Percentiles rank a stretch among this genome's conserved stretches.
phyloP scores from a whole-genome alignment of 2,113 vertebrate species.

The Stomatorhinus ivindoensis region DNA sequence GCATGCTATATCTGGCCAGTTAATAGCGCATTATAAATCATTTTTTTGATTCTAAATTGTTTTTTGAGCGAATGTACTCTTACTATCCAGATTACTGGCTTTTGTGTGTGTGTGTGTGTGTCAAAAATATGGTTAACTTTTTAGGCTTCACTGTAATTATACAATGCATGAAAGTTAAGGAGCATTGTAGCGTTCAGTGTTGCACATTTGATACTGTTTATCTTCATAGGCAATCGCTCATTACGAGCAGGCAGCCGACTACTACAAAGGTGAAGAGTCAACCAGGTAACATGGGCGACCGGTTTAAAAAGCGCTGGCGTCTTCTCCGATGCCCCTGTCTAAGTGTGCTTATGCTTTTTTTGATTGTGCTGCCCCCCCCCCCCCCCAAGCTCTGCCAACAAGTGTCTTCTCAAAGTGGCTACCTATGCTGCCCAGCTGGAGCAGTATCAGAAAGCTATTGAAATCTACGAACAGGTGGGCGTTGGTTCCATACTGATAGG shows the following conservation, averaged over 20 bases:
- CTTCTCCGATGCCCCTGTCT: background rate
- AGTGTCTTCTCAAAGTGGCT: conserved; percentile 87
- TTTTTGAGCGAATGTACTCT: background rate
- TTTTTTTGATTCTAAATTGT: background rate
- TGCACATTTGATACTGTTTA: background rate
- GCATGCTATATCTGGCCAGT: background rate
- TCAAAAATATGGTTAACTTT: background rate
- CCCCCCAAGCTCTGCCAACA: conserved; percentile 81
- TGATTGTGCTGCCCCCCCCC: background rate
- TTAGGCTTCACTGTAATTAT: background rate
- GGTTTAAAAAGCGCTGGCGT: background rate
- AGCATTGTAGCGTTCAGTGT: background rate
- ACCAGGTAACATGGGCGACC: conserved; percentile 60
- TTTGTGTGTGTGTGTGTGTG: background rate
- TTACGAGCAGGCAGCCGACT: conserved; percentile 86
- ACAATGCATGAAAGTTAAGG: background rate
- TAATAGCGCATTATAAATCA: background rate
- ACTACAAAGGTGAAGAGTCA: conserved; percentile 90
- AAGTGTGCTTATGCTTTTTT: conserved; percentile 1
- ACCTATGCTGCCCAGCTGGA: conserved; percentile 83
- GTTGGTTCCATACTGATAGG: background rate
- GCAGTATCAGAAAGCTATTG: conserved; percentile 82
- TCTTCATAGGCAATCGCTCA: conserved; percentile 72
- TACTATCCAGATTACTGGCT: background rate
- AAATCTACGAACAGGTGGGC: conserved; percentile 84